Conservation (phyloP, 2,888 invertebrate genomes). For the Halocaridina rubra region DNA sequence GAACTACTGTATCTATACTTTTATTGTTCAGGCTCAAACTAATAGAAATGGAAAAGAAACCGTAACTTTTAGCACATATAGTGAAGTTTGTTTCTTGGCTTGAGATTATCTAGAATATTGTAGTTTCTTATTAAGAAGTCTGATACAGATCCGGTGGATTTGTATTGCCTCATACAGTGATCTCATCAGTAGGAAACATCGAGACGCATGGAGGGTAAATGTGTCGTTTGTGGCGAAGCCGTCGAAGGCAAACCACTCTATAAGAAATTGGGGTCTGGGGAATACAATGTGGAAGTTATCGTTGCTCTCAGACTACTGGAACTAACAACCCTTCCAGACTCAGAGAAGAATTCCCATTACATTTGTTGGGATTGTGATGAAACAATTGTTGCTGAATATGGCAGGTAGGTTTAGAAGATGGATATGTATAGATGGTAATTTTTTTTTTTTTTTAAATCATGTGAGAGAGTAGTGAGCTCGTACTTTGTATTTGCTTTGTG, state of each 20-base stretch:
- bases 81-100: not conserved
- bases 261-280: conserved; percentile 58
- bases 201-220: conserved; percentile 42
- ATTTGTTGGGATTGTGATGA: conserved; percentile 64
- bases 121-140: not conserved
- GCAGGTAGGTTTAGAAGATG: conserved; percentile 55
- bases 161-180: not conserved
- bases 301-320: conserved; percentile 46
- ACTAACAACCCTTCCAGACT: conserved; percentile 28
- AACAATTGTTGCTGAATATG: conserved; percentile 49
- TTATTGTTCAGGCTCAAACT: too few relatives aligned
- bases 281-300: conserved; percentile 57
- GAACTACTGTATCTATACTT: too few relatives aligned
- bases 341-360: conserved; percentile 41
- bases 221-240: conserved; percentile 60
- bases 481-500: too few relatives aligned
- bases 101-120: not conserved
- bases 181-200: too few relatives aligned
- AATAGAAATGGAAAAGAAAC: not conserved
- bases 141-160: not conserved
- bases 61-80: not conserved
- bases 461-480: too few relatives aligned
- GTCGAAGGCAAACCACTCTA: conserved; percentile 61
- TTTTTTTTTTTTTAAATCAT: too few relatives aligned
- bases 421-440: too few relatives aligned